Conservation (phyloP, 2,797 vertebrate genomes). For the Pristis pectinata region DNA sequence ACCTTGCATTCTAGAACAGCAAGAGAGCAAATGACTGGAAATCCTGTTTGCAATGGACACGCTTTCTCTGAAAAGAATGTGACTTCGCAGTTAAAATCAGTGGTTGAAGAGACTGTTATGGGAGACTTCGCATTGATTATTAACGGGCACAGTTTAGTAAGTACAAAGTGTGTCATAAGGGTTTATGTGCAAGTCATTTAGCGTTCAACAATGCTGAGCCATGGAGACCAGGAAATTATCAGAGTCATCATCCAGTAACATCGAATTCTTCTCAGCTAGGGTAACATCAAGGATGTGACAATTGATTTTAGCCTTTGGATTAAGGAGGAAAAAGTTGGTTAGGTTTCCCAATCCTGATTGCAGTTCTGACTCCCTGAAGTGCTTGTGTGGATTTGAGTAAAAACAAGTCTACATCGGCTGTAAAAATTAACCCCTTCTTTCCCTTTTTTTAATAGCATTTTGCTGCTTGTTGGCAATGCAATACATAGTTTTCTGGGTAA, state of each 20-base stretch:
- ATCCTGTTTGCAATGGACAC: slow-evolving; percentile 48
- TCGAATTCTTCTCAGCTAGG: not conserved
- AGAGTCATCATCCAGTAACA: too few species aligned
- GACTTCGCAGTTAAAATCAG: slow-evolving; percentile 49
- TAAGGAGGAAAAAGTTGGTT: not conserved
- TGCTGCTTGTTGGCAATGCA: not conserved
- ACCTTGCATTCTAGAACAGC: slow-evolving; percentile 52
- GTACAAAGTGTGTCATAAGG: slow-evolving; percentile 38
- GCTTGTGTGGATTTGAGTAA: not conserved
- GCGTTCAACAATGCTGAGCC: slow-evolving; percentile 33
- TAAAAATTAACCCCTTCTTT: not conserved
- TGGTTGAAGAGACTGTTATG: slow-evolving; percentile 61
- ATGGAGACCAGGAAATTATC: not conserved
- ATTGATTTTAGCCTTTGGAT: not conserved
- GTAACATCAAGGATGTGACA: not conserved
- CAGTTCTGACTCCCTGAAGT: not conserved
- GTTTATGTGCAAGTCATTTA: slow-evolving; percentile 35
- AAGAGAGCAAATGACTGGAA: slow-evolving; percentile 59
- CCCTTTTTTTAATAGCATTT: not conserved
- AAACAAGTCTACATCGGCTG: not conserved
- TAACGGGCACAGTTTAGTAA: slow-evolving; percentile 71
- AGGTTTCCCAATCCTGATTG: not conserved
- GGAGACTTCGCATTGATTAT: slow-evolving; percentile 68
- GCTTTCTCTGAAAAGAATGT: slow-evolving; percentile 52
- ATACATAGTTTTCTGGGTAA: not conserved